Conservation (phyloP, 2,888 invertebrate species). For the Cistogaster globosa region DNA sequence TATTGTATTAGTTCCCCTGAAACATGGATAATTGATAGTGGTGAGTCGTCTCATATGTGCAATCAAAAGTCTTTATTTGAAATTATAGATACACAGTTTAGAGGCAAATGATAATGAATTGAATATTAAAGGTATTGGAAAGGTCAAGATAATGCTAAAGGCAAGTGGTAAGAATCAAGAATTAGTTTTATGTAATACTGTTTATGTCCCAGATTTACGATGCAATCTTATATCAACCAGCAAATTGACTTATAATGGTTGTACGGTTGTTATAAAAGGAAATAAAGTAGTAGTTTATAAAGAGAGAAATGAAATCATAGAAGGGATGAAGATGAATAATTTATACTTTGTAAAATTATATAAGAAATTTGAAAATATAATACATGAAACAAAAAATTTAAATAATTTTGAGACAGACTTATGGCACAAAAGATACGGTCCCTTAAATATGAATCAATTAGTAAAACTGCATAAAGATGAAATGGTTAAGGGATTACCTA, state of each 20-base stretch:
- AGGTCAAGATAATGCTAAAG: not conserved
- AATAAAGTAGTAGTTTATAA: slow-evolving; percentile 4
- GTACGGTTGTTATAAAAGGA: not conserved
- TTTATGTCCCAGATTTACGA: slow-evolving; percentile 2
- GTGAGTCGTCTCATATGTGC: slow-evolving; percentile 25
- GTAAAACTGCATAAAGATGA: not conserved
- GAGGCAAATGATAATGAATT: not conserved
- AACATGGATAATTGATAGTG: slow-evolving; percentile 44
- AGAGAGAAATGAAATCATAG: not conserved
- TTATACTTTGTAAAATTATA: slow-evolving; percentile 5
- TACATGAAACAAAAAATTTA: not conserved
- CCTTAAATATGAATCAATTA: not conserved
- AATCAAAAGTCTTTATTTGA: slow-evolving; percentile 2
- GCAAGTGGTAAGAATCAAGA: not conserved
- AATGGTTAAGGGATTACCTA: not conserved
- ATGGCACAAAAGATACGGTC: slow-evolving; percentile 12
- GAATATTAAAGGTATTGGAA: not conserved
- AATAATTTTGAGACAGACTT: not conserved
- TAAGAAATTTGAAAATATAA: not conserved
- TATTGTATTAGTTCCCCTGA: not conserved
- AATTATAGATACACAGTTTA: not conserved
- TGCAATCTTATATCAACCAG: slow-evolving; percentile 4
- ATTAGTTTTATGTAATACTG: not conserved
- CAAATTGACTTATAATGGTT: slow-evolving; percentile 20
- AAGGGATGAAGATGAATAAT: not conserved